phyloP scores from a whole-genome alignment of 2,888 invertebrate species.

The Siphlonurus alternatus region DNA sequence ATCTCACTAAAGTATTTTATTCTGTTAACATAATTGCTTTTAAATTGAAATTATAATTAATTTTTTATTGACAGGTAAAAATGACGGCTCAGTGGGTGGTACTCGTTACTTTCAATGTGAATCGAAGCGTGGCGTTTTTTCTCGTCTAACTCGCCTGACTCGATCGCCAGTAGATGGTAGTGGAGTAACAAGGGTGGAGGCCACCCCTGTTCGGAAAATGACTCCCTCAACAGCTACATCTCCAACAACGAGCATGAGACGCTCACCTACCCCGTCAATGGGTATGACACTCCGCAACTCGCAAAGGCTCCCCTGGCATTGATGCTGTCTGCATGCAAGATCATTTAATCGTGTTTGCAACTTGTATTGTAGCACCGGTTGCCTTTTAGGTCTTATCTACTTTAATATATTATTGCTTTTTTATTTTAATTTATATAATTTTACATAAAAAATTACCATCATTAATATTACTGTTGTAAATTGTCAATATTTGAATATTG shows the following conservation, averaged over 20 bases:
- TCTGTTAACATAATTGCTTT: background rate
- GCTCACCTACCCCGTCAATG: conserved; percentile 23
- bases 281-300: background rate
- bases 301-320: too few relatives aligned
- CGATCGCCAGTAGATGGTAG: conserved; percentile 39
- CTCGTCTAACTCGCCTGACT: conserved; percentile 66
- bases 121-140: conserved; percentile 84
- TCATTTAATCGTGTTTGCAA: too few relatives aligned
- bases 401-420: too few relatives aligned
- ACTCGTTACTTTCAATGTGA: conserved; percentile 88
- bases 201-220: conserved; percentile 27
- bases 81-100: conserved; percentile 89
- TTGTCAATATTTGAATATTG: too few relatives aligned
- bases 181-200: conserved; percentile 11
- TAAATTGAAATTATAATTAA: too few relatives aligned
- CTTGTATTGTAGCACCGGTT: too few relatives aligned
- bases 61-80: conserved; percentile 54
- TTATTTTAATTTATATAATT: too few relatives aligned
- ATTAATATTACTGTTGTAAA: too few relatives aligned
- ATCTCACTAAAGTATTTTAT: background rate
- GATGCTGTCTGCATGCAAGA: too few relatives aligned
- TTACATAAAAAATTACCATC: too few relatives aligned
- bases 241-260: conserved; percentile 23
- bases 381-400: too few relatives aligned
- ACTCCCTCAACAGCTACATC: conserved; percentile 13